Conservation (phyloP, 2,797 vertebrate species). For the Telmatherina bonti region DNA sequence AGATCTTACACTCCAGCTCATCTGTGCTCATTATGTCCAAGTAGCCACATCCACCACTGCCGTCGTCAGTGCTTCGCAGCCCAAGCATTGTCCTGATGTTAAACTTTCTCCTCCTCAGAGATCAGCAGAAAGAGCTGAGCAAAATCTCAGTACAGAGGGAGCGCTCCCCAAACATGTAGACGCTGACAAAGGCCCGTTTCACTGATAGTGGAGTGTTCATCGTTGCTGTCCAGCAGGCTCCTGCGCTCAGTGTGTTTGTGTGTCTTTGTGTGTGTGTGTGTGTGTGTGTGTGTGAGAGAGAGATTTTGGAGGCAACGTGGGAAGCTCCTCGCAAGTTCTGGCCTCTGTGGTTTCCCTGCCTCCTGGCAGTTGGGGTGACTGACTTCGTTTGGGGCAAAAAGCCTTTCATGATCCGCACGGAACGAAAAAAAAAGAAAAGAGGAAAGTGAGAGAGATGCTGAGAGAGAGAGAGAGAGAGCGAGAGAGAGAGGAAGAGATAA, state of each 20-base stretch:
- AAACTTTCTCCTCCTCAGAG: background rate
- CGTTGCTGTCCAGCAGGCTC: slow-evolving; percentile 26
- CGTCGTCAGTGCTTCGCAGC: slow-evolving; percentile 41
- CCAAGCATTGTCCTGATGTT: slow-evolving; percentile 45
- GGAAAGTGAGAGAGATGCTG: slow-evolving; percentile 29
- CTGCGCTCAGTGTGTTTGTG: slow-evolving; percentile 30
- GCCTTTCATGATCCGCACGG: slow-evolving; percentile 60
- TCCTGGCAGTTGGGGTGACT: slow-evolving; percentile 49
- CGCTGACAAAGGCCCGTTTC: slow-evolving; percentile 28
- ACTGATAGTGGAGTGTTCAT: slow-evolving; percentile 54
- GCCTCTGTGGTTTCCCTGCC: slow-evolving; percentile 26
- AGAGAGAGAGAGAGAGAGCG: slow-evolving; percentile 35
- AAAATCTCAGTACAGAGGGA: slow-evolving; percentile 25
- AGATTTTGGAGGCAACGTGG: slow-evolving; percentile 26
- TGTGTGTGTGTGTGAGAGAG: slow-evolving; percentile 7
- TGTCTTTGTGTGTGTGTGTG: too few species aligned
- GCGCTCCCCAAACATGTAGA: slow-evolving; percentile 33
- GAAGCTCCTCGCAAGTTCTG: slow-evolving; percentile 45
- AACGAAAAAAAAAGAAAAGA: slow-evolving; percentile 11
- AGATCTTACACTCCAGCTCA: slow-evolving; percentile 98
- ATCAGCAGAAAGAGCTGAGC: slow-evolving; percentile 33
- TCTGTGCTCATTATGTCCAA: slow-evolving; percentile 79
- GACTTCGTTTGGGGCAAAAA: slow-evolving; percentile 59
- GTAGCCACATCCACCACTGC: slow-evolving; percentile 3
- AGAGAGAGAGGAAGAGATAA: slow-evolving; percentile 66